phyloP scores from a whole-genome alignment of 2,113 vertebrate species.

The Sinocyclocheilus maitianheensis region DNA sequence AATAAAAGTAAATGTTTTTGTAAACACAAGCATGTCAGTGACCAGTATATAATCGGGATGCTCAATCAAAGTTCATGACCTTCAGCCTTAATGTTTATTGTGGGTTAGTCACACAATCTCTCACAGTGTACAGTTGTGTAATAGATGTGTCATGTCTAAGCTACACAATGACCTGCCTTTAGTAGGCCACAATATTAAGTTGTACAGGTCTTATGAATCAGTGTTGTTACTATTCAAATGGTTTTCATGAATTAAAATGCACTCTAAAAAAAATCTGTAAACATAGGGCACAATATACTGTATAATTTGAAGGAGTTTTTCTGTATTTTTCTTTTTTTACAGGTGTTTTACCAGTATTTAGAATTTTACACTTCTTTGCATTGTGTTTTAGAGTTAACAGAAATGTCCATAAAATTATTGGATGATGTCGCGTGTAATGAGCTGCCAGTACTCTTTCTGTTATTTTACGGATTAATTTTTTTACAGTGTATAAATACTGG shows the following conservation, averaged over 20 bases:
- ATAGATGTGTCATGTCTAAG: background rate
- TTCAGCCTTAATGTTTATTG: conserved; percentile 15
- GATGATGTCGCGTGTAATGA: no score
- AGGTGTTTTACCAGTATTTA: no score
- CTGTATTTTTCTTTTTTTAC: no score
- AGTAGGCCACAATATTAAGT: background rate
- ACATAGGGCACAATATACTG: no score
- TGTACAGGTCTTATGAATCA: background rate
- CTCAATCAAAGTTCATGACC: background rate
- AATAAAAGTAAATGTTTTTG: background rate
- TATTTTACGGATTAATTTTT: no score
- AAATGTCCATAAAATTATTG: no score
- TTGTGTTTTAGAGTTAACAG: no score
- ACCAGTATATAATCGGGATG: background rate
- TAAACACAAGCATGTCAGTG: background rate
- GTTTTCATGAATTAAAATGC: background rate
- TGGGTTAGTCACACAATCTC: conserved; percentile 24
- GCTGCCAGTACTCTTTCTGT: no score
- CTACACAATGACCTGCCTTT: background rate
- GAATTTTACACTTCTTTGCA: no score
- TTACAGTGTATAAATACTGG: background rate
- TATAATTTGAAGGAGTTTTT: no score
- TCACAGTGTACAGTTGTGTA: background rate
- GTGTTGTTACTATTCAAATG: background rate
- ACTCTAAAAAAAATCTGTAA: no score